phyloP scores from a whole-genome alignment of 2,797 vertebrate species.

The Syngnathus acus region DNA sequence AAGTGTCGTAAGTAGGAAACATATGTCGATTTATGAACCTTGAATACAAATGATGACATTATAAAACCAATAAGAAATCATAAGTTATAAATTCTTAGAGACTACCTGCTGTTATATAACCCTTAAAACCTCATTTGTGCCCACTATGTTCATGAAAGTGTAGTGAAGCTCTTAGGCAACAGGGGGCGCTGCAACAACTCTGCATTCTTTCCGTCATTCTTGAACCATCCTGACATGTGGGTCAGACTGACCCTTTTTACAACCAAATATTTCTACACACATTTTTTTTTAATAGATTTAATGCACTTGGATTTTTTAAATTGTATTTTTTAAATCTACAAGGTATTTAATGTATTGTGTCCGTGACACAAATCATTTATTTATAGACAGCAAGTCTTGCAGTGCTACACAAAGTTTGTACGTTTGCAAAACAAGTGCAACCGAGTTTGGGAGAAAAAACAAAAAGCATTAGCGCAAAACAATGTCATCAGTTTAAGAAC shows the following conservation, averaged over 20 bases:
- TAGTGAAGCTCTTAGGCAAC: constrained; percentile 19
- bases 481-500: constrained; percentile 60
- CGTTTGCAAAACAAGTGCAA: neutral
- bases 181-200: constrained; percentile 39
- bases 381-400: too few relatives aligned
- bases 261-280: neutral
- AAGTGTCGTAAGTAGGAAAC: too few relatives aligned
- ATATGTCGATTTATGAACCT: neutral
- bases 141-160: constrained; percentile 6
- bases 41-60: too few relatives aligned
- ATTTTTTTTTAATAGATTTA: neutral
- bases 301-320: too few relatives aligned
- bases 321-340: too few relatives aligned
- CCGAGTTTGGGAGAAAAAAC: constrained; percentile 28
- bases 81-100: too few relatives aligned
- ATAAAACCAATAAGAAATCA: too few relatives aligned
- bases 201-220: neutral
- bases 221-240: neutral
- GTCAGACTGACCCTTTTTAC: neutral
- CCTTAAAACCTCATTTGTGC: too few relatives aligned
- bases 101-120: too few relatives aligned
- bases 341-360: too few relatives aligned
- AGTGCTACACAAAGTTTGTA: neutral
- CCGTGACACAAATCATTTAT: too few relatives aligned
- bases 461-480: constrained; percentile 55